Base-by-base conservation (phyloP, 2,888 invertebrate genomes). In the Pristionchus maxplancki region DNA sequence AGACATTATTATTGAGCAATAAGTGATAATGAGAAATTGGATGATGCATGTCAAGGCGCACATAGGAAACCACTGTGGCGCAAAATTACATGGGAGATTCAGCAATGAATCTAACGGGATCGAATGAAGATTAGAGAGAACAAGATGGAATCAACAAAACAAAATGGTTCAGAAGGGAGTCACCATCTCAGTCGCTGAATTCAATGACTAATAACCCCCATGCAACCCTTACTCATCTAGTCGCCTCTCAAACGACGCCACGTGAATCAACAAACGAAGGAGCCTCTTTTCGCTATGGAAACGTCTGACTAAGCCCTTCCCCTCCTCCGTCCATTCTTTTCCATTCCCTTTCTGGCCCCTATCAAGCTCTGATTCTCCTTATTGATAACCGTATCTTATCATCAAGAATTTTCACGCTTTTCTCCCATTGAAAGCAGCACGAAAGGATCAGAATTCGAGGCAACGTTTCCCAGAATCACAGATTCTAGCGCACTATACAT, bases 321-420 rank as follows among this genome's bases (percentile, higher is more conserved):
- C 15, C 6, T 71, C 17, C 37, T 8, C 62, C 31, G 13, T 24
- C 58, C 28, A 64, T 64, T 64, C 64, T 31, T 15, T n/a, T n/a
- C n/a, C n/a, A n/a, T n/a, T n/a, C 67, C 64, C 64, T 64, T 53
- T 64, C 8, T 64, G 31, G 28, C 31, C 31, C 64, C 28, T 64
- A 64, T 64, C 64, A 64, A 64, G 28, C 31, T 9, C 28, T 15
- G 28, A 64, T 64, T 71, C 34, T 17, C 17, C 28, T 71, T 13
- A 17, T 37, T 71, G 67, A 71, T 71, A 71, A 71, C 67, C 31
- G 34, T 31, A 28, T 62, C 64, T 64, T 64, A 64, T 64, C 58
- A 58, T 24, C 28, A 11, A 1, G 31, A 17, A 64, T 15, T 64
- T 28, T 17, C 28, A 15, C 64, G 64, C 28, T 64, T 64, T 64